phyloP scores from a whole-genome alignment of 1,140 invertebrate genomes.

The Lasioglossum baleicum region DNA sequence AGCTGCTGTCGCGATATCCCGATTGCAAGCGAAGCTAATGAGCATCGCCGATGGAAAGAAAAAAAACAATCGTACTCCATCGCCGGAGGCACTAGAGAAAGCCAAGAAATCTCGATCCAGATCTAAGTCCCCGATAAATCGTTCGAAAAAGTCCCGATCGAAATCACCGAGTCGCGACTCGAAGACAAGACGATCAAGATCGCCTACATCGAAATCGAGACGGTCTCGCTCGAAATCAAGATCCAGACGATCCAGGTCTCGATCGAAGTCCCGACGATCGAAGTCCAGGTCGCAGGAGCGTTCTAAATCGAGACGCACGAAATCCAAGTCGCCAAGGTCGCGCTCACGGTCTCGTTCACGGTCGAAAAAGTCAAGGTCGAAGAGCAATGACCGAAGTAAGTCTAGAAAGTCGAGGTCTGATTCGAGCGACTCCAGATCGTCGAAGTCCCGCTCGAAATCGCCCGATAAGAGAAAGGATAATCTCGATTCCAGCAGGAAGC shows the following conservation, averaged over 20 bases:
- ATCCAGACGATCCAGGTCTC: conserved; percentile 65
- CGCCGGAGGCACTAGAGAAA: conserved; percentile 68
- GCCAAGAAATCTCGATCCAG: conserved; percentile 74
- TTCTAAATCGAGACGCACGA: conserved; percentile 59
- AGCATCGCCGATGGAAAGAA: conserved; percentile 81
- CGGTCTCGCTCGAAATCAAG: conserved; percentile 64
- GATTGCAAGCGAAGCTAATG: conserved; percentile 83
- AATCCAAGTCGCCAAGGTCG: conserved; percentile 70
- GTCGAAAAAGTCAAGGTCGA: conserved; percentile 74
- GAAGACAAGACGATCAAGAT: conserved; percentile 68
- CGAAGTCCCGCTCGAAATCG: conserved; percentile 76
- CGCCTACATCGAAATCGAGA: conserved; percentile 61
- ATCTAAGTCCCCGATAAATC: conserved; percentile 72
- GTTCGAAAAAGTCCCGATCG: conserved; percentile 64
- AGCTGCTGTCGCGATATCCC: conserved; percentile 80
- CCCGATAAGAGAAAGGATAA: conserved; percentile 77
- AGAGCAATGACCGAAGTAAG: conserved; percentile 74
- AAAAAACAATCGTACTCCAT: conserved; percentile 76
- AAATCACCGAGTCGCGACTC: conserved; percentile 69
- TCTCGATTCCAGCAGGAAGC: conserved; percentile 70
- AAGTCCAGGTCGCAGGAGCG: conserved; percentile 66
- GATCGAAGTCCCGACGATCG: conserved; percentile 67
- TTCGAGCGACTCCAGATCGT: conserved; percentile 73
- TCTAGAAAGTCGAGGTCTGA: conserved; percentile 73
- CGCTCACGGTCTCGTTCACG: conserved; percentile 66